Conservation (phyloP, 2,113 vertebrate species). For the Neolamprologus hecqui region DNA sequence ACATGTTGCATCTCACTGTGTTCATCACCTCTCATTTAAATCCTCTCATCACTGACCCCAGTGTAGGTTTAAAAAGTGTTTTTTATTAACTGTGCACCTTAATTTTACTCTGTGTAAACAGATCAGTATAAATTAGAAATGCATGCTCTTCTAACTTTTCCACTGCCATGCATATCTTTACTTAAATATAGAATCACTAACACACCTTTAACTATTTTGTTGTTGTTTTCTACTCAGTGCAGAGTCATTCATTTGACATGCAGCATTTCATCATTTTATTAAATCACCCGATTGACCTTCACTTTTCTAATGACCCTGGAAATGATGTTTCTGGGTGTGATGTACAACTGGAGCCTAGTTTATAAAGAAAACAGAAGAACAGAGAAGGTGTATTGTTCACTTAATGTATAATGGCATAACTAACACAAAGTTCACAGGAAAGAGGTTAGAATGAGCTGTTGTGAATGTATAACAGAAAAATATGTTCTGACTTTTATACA, state of each 20-base stretch:
- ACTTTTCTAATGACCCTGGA: not conserved
- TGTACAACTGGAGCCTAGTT: not conserved
- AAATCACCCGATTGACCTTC: not conserved
- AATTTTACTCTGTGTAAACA: not conserved
- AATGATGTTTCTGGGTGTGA: not conserved
- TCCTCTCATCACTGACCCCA: not conserved
- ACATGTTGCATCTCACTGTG: conserved; percentile 20
- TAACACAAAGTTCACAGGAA: not conserved
- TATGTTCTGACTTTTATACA: not conserved
- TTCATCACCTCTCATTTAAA: conserved; percentile 4
- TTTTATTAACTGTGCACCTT: not conserved
- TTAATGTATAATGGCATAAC: not conserved
- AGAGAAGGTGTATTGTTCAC: not conserved
- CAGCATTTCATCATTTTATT: not conserved
- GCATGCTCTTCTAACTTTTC: not conserved
- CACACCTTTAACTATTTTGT: not conserved
- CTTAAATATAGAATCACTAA: not conserved
- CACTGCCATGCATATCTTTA: not conserved
- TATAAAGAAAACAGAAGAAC: not conserved
- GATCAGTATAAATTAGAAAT: not conserved
- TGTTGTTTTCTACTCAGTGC: not conserved
- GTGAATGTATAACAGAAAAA: not conserved
- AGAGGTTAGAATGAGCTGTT: not conserved
- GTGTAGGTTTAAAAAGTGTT: not conserved
- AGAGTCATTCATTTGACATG: not conserved